phyloP scores from a whole-genome alignment of 35 echinoderm and acorn worm genomes.

The Holothuria glaberrima region DNA sequence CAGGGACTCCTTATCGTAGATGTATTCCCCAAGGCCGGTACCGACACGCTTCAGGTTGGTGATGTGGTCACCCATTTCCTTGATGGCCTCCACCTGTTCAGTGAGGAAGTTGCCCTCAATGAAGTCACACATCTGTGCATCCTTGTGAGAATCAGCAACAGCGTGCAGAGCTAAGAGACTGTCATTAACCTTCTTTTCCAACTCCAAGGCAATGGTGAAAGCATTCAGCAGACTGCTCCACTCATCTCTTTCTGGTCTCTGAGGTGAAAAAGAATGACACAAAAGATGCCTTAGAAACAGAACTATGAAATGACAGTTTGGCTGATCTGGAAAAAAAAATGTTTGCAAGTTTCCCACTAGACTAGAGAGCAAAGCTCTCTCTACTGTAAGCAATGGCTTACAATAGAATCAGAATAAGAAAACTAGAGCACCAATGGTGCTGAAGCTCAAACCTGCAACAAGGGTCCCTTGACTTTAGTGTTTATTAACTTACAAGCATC shows the following conservation, averaged over 20 bases:
- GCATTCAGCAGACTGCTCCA: conserved; percentile 77
- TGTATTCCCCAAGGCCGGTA: conserved; percentile 90
- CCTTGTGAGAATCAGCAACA: conserved; percentile 69
- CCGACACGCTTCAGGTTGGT: conserved; percentile 87
- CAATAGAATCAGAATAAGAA: too few species aligned
- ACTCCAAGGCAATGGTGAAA: conserved; percentile 62
- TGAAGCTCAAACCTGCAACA: too few species aligned
- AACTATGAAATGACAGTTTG: not conserved
- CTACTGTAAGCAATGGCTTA: too few species aligned
- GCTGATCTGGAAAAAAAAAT: not conserved
- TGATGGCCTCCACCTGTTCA: conserved; percentile 97
- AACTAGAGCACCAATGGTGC: too few species aligned
- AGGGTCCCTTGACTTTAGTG: too few species aligned
- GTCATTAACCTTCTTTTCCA: conserved; percentile 94
- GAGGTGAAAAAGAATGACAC: not conserved
- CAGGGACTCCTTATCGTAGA: conserved; percentile 95
- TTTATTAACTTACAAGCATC: too few species aligned
- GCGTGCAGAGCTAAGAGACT: conserved; percentile 76
- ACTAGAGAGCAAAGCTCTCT: too few species aligned
- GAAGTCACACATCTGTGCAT: conserved; percentile 91
- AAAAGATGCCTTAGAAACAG: not conserved
- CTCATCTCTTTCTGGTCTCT: conserved; percentile 67
- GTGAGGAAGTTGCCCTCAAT: conserved; percentile 90
- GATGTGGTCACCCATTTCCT: conserved; percentile 83
- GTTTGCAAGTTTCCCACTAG: too few species aligned